Percentiles rank a stretch among this genome's conserved stretches.
These are phyloP conservation scores for Masnerella sp. DNA, from an alignment of 2,888 invertebrate species.

Conservation along the genomic window DNA sequence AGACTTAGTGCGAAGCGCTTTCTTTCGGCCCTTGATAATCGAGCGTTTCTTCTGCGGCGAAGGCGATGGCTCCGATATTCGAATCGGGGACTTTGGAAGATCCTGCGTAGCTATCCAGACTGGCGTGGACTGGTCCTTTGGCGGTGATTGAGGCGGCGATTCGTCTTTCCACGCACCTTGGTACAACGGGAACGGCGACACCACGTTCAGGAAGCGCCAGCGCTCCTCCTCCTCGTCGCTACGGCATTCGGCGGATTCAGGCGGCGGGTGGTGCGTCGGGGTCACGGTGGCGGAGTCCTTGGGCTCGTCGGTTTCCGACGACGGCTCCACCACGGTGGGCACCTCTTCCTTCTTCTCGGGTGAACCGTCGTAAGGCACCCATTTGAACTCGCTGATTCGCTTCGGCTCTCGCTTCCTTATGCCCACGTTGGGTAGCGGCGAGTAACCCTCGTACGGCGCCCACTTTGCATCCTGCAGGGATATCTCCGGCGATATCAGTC, in stretches of 20 bases:
- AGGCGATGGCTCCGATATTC: conserved; percentile 59
- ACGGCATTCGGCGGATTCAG: conserved; percentile 63
- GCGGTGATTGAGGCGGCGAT: conserved; percentile 72
- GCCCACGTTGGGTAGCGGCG: conserved; percentile 73
- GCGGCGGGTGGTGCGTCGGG: conserved; percentile 73
- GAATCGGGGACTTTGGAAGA: conserved; percentile 57
- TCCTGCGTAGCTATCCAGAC: conserved; percentile 70
- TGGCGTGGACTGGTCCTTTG: conserved; percentile 67
- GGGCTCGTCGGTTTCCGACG: conserved; percentile 61
- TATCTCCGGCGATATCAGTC: conserved; percentile 74
- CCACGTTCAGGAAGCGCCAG: conserved; percentile 73
- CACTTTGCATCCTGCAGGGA: conserved; percentile 71
- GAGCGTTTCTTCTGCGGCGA: conserved; percentile 65
- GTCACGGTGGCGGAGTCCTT: conserved; percentile 70
- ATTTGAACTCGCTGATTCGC: conserved; percentile 72
- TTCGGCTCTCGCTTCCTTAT: conserved; percentile 73
- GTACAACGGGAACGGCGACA: conserved; percentile 74
- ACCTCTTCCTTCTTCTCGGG: conserved; percentile 40
- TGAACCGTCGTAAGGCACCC: conserved; percentile 72
- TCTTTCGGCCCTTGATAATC: conserved; percentile 64
- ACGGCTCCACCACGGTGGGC: conserved; percentile 15
- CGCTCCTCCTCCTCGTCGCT: conserved; percentile 73
- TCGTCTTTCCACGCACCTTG: conserved; percentile 76
- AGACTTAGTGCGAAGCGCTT: conserved; percentile 66
- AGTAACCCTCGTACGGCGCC: conserved; percentile 74